Base-by-base conservation (phyloP, 1,140 invertebrate genomes). In the Drosophila neocordata region DNA sequence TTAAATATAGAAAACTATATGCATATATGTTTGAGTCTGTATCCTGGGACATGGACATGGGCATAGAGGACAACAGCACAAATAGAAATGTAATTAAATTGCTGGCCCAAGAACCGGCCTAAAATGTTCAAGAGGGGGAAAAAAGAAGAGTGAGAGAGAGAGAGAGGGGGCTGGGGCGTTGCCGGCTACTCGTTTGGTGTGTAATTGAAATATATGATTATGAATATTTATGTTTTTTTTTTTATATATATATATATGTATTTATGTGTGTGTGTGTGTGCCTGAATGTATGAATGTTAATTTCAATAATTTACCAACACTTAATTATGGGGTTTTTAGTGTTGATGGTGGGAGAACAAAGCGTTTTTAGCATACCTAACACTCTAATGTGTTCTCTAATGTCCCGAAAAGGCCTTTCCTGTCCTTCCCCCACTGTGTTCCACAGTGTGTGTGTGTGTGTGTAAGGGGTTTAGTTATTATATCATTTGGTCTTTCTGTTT, bases 171-270 rank as follows among this genome's bases (percentile, higher is more conserved):
- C 11, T 13, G 35, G 22, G 8, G 22, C 34, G 52, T 15, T 44
- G 31, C 31, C 35, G 64, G 55, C 27, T 48, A 62, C 38, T 77
- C 64, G 64, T 44, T 71, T 41, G 34, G 34, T 70, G 52, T 77
- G 71, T 90, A 91, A 91, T 91, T 91, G 89, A 91, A 91, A 91
- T 91, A 90, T 91, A 90, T 91, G 84, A 90, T 90, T 90, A 90
- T 90, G 88, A 89, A 90, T 89, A 90, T 90, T 88, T 90, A 90
- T 90, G 88, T 67, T 78, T 82, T 78, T 72, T 37, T 53, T 13
- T 37, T 1, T 31, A 31, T 31, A 31, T 31, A 31, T 31, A 41
- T 13, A 48, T 61, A 34, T 69, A 4, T 65, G 55, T 51, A 13
- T 64, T 15, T 66, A 34, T 69, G 53, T 61, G 31, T 58, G 22